A percentile compares a stretch with the other conserved stretches of the same genome.
Conservation (phyloP, 2,888 invertebrate genomes). For the Cordylochernes scorpioides region DNA sequence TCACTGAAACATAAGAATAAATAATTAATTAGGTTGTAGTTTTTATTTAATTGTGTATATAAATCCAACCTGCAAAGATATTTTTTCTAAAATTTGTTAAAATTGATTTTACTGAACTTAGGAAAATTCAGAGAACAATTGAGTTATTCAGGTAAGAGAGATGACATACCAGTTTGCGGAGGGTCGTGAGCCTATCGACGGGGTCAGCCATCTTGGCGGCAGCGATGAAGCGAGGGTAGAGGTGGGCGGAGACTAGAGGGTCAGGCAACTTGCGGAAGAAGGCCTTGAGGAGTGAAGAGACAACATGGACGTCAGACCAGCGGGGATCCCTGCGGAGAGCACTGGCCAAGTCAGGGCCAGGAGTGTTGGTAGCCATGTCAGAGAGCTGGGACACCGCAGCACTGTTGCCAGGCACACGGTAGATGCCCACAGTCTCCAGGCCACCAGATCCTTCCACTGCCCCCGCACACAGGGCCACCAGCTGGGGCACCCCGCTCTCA, state of each 20-base stretch:
- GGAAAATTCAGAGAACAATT: too few species aligned
- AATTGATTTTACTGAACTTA: too few species aligned
- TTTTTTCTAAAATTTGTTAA: too few species aligned
- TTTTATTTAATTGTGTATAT: too few species aligned
- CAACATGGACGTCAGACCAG: slow-evolving; percentile 87
- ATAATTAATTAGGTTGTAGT: too few species aligned
- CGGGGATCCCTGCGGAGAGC: slow-evolving; percentile 43
- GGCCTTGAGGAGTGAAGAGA: slow-evolving; percentile 71
- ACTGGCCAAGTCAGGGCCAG: slow-evolving; percentile 32
- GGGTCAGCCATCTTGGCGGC: slow-evolving; percentile 61
- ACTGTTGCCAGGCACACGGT: slow-evolving; percentile 87
- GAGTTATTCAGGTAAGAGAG: too few species aligned
- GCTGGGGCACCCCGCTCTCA: slow-evolving; percentile 37
- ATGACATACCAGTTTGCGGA: slow-evolving; percentile 49
- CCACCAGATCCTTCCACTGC: slow-evolving; percentile 77
- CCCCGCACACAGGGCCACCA: slow-evolving; percentile 69
- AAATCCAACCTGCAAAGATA: too few species aligned
- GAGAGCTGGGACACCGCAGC: slow-evolving; percentile 63
- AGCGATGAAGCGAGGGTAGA: slow-evolving; percentile 73
- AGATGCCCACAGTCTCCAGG: slow-evolving; percentile 69
- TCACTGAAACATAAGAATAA: too few species aligned
- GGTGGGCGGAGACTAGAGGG: slow-evolving; percentile 60
- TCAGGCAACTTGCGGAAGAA: slow-evolving; percentile 78
- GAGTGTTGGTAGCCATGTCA: slow-evolving; percentile 48
- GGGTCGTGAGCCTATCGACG: slow-evolving; percentile 43